Evolutionary conservation across 2,888 invertebrate genomes (phyloP).

Genomic region (Mimachlamys varia): DNA sequence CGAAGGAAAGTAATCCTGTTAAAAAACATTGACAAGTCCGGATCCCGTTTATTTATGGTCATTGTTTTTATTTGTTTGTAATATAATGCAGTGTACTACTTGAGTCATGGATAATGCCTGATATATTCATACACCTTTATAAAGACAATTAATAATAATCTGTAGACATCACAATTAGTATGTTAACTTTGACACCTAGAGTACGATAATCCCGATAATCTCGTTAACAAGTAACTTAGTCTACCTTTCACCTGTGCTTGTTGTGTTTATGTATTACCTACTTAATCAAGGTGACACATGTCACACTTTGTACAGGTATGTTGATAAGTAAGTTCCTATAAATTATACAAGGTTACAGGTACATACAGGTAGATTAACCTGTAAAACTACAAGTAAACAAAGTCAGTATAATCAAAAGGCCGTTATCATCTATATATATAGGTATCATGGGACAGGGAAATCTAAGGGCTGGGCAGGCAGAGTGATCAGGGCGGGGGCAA

Average conservation of each 20-base stretch:
- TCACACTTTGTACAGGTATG: slow-evolving; percentile 29
- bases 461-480: too few species aligned
- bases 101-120: too few species aligned
- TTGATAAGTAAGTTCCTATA: not conserved
- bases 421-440: not conserved
- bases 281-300: not conserved
- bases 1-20: too few species aligned
- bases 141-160: not conserved
- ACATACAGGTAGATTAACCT: not conserved
- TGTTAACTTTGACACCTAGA: not conserved
- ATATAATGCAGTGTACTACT: too few species aligned
- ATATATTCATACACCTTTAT: too few species aligned
- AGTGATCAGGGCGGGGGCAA: too few species aligned
- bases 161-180: not conserved
- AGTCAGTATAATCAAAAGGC: not conserved
- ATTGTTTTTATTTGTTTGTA: too few species aligned
- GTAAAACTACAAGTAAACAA: not conserved
- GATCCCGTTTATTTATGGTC: too few species aligned
- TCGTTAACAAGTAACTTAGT: not conserved
- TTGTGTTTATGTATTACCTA: not conserved
- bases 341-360: slow-evolving; percentile 1
- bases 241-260: not conserved
- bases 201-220: not conserved
- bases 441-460: not conserved
- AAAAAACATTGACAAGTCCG: too few species aligned